phyloP scores from a whole-genome alignment of 2,888 invertebrate species.

The Cabera pusaria region DNA sequence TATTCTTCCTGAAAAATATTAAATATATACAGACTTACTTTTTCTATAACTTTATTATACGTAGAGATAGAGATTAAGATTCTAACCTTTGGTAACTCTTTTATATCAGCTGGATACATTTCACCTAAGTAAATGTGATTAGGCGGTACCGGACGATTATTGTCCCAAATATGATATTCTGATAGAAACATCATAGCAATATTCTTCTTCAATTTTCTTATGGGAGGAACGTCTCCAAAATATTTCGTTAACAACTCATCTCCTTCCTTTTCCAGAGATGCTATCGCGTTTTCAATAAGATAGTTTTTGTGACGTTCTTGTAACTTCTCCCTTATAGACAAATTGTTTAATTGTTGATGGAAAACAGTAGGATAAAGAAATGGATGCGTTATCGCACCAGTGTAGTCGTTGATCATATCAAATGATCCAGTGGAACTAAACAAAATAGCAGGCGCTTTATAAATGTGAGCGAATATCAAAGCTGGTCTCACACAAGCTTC shows the following conservation, averaged over 20 bases:
- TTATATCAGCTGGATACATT: slow-evolving; percentile 52
- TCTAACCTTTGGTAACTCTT: slow-evolving; percentile 63
- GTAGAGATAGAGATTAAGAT: too few relatives aligned
- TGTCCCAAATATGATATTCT: slow-evolving; percentile 53
- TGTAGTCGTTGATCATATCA: slow-evolving; percentile 19
- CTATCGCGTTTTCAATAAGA: neutral
- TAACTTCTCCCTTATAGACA: slow-evolving; percentile 33
- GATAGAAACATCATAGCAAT: slow-evolving; percentile 65
- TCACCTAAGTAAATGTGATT: slow-evolving; percentile 63
- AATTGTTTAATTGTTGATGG: slow-evolving; percentile 12
- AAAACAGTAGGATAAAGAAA: slow-evolving; percentile 26
- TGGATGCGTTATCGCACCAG: slow-evolving; percentile 37
- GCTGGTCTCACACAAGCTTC: slow-evolving; percentile 35
- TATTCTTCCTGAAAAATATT: too few relatives aligned
- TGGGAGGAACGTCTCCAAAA: slow-evolving; percentile 40
- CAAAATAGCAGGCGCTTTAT: slow-evolving; percentile 43
- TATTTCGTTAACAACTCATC: slow-evolving; percentile 27
- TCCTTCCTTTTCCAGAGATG: slow-evolving; percentile 8
- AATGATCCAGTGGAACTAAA: slow-evolving; percentile 42
- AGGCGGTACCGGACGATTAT: slow-evolving; percentile 60
- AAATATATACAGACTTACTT: too few relatives aligned
- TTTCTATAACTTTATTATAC: neutral
- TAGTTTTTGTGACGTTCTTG: slow-evolving; percentile 5
- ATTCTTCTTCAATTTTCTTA: slow-evolving; percentile 37
- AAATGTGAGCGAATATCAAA: slow-evolving; percentile 36